Conservation (phyloP, 2,113 vertebrate genomes). For the Lethenteron reissneri region DNA sequence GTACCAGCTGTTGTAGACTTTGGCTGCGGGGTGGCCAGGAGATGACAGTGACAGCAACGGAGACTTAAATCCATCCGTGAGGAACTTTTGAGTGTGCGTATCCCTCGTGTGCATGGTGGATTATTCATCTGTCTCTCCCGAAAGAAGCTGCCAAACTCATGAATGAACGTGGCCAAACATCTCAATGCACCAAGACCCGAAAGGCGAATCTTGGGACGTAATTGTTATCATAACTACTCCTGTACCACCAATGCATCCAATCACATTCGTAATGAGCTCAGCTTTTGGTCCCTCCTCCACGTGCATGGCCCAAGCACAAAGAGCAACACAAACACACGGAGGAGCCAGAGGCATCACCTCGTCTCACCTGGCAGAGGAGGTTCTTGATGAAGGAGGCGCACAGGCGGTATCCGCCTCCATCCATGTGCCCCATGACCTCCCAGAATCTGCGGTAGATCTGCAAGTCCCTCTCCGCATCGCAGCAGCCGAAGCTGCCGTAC, state of each 20-base stretch:
- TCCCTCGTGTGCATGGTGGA: too few species aligned
- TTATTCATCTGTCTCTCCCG: background rate
- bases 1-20: background rate
- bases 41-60: background rate
- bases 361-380: conserved; percentile 48
- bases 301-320: background rate
- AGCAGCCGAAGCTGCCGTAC: conserved; percentile 46
- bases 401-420: conserved; percentile 17
- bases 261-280: background rate
- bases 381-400: conserved; percentile 38
- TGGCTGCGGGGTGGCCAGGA: background rate
- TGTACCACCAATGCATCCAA: background rate
- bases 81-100: background rate
- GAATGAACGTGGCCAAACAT: background rate
- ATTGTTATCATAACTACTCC: background rate
- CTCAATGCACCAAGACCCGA: background rate
- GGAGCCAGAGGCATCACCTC: background rate
- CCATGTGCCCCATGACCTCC: conserved; percentile 31
- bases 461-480: conserved; percentile 32
- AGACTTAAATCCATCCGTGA: background rate
- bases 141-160: background rate
- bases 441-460: conserved; percentile 33
- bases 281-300: background rate
- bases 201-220: background rate
- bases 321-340: background rate